phyloP scores from a whole-genome alignment of 2,797 vertebrate species.

The Melanogrammus aeglefinus region DNA sequence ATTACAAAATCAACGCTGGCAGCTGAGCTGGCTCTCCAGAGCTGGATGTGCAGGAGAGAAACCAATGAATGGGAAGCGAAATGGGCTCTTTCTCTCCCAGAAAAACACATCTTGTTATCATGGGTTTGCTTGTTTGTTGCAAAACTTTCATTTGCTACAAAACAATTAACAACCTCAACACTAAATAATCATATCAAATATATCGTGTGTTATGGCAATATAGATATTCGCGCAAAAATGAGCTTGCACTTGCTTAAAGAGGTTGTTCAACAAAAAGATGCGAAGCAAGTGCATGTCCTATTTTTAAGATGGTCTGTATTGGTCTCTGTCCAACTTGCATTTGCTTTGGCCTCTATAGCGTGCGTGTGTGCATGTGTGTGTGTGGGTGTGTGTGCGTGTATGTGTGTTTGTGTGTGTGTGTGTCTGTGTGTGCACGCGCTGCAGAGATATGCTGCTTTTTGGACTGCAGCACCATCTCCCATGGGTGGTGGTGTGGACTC shows the following conservation, averaged over 20 bases:
- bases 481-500: slow-evolving; percentile 68
- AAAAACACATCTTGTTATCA: background rate
- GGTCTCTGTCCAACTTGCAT: slow-evolving; percentile 11
- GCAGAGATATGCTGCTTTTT: slow-evolving; percentile 66
- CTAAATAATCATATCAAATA: background rate
- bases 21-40: slow-evolving; percentile 33
- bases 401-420: background rate
- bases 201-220: background rate
- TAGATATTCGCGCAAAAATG: background rate
- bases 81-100: slow-evolving; percentile 13
- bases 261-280: background rate
- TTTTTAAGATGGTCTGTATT: slow-evolving; percentile 35
- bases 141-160: background rate
- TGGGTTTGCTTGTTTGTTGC: background rate
- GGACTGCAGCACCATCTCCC: slow-evolving; percentile 67
- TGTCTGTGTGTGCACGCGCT: slow-evolving; percentile 25
- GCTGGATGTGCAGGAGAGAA: slow-evolving; percentile 25
- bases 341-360: background rate
- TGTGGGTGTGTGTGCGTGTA: slow-evolving; percentile 16
- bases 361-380: too few species aligned
- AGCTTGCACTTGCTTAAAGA: background rate
- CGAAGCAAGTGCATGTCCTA: slow-evolving; percentile 36
- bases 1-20: slow-evolving; percentile 64
- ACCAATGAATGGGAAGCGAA: slow-evolving; percentile 33
- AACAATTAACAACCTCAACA: background rate